phyloP scores from a whole-genome alignment of 1,140 invertebrate genomes.

The Drosophila erecta region DNA sequence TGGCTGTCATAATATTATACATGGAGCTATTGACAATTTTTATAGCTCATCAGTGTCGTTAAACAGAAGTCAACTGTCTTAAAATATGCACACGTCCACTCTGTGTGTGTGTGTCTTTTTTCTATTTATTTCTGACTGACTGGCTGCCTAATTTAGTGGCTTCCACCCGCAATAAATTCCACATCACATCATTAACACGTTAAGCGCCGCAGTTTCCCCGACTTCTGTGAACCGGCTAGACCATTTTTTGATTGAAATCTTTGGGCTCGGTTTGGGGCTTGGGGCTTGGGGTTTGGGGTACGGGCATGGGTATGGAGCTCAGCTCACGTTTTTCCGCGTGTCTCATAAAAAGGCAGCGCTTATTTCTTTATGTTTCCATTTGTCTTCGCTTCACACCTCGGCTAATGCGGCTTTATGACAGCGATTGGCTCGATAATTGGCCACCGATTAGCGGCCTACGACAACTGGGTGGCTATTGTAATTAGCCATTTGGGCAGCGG shows the following conservation, averaged over 20 bases:
- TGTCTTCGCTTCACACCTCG: slow-evolving; percentile 67
- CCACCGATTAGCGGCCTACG: slow-evolving; percentile 52
- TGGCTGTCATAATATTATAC: slow-evolving; percentile 76
- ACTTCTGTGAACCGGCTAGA: slow-evolving; percentile 46
- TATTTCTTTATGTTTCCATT: slow-evolving; percentile 63
- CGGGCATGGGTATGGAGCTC: slow-evolving; percentile 4
- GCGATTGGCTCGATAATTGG: slow-evolving; percentile 51
- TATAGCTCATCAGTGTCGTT: slow-evolving; percentile 74
- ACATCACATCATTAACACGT: slow-evolving; percentile 80
- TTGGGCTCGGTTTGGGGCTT: slow-evolving; percentile 22
- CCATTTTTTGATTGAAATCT: slow-evolving; percentile 77
- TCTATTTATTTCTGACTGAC: not conserved
- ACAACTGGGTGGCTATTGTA: slow-evolving; percentile 5
- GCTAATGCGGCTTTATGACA: slow-evolving; percentile 54
- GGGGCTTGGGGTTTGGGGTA: too few relatives aligned
- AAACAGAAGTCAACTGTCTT: slow-evolving; percentile 61
- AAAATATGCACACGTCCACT: slow-evolving; percentile 52
- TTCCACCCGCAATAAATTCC: slow-evolving; percentile 79
- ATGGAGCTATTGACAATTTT: slow-evolving; percentile 65
- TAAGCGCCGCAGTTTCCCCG: slow-evolving; percentile 56
- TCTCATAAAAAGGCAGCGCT: slow-evolving; percentile 60
- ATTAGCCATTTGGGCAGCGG: slow-evolving; percentile 13
- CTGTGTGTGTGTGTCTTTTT: not conserved
- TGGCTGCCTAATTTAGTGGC: slow-evolving; percentile 69
- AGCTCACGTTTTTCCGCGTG: slow-evolving; percentile 64